Percentiles rank a stretch among this genome's conserved stretches.
These are phyloP conservation scores for Drosophila virilis DNA, from an alignment of 1,140 invertebrate species.

Conservation along the genomic window DNA sequence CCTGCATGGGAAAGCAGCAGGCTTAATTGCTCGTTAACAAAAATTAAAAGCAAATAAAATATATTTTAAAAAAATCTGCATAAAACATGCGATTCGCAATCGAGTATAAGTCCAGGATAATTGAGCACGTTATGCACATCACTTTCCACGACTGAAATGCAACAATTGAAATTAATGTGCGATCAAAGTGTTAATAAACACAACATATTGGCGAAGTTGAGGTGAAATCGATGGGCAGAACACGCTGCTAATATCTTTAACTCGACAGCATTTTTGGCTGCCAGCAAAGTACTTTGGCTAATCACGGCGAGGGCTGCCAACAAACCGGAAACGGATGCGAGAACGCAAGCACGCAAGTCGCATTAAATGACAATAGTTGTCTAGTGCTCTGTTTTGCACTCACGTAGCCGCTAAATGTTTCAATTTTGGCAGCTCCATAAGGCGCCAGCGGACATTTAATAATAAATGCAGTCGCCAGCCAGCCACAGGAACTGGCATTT, in stretches of 20 bases:
- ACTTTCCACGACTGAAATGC: constrained; percentile 20
- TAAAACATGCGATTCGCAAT: constrained; percentile 36
- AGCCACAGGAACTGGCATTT: constrained; percentile 24
- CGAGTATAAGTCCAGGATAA: constrained; percentile 42
- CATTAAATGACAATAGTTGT: constrained; percentile 22
- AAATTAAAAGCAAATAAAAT: constrained; percentile 48
- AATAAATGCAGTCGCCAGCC: constrained; percentile 62
- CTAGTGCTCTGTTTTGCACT: constrained; percentile 12
- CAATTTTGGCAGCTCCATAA: constrained; percentile 76
- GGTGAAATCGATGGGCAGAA: constrained; percentile 10
- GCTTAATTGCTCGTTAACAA: constrained; percentile 73
- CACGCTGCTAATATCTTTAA: not conserved
- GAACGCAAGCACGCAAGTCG: constrained; percentile 56
- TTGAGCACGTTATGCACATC: constrained; percentile 31
- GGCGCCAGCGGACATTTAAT: constrained; percentile 70
- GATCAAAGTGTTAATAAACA: not conserved
- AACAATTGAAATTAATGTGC: constrained; percentile 14
- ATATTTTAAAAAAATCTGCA: constrained; percentile 4
- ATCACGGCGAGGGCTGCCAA: constrained; percentile 55
- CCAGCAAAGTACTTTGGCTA: constrained; percentile 68
- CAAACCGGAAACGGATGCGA: constrained; percentile 45
- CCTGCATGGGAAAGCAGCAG: constrained; percentile 23
- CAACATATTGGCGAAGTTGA: not conserved
- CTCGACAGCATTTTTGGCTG: constrained; percentile 26
- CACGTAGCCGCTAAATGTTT: constrained; percentile 73